Percentiles rank a stretch among this genome's conserved stretches.
phyloP scores from a whole-genome alignment of 2,797 vertebrate genomes.

The Lepidocolaptes lacrymiger region DNA sequence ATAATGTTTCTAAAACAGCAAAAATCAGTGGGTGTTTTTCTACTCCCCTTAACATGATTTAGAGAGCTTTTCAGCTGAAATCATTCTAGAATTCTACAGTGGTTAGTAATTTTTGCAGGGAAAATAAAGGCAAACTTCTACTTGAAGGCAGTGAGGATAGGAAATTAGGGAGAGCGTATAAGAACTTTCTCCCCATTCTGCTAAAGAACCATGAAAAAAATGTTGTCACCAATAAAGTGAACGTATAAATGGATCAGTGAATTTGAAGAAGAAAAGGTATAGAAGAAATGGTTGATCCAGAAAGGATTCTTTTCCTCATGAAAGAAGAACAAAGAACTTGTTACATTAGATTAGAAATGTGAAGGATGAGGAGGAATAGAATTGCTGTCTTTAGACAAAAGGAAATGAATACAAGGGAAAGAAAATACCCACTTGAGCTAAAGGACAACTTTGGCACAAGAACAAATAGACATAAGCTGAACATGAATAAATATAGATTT shows the following conservation, averaged over 20 bases:
- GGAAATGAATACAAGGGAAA: background rate
- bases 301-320: background rate
- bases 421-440: background rate
- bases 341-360: background rate
- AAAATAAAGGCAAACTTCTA: background rate
- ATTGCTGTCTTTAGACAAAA: background rate
- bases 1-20: conserved; percentile 39
- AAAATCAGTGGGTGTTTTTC: conserved; percentile 26
- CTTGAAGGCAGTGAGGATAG: background rate
- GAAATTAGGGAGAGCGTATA: background rate
- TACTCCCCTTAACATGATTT: background rate
- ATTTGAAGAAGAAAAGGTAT: background rate
- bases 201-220: background rate
- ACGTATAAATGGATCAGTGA: background rate
- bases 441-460: background rate
- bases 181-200: background rate
- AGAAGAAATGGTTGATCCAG: background rate
- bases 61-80: conserved; percentile 6
- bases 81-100: background rate
- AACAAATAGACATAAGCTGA: background rate
- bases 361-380: background rate
- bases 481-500: conserved; percentile 9
- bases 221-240: background rate
- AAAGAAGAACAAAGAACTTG: background rate
- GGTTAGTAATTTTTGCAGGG: background rate